Evolutionary conservation across 2,797 vertebrate species (phyloP), one percentile per base, ranked within the genome.

Genomic region (Yasuhikotakia modesta): DNA sequence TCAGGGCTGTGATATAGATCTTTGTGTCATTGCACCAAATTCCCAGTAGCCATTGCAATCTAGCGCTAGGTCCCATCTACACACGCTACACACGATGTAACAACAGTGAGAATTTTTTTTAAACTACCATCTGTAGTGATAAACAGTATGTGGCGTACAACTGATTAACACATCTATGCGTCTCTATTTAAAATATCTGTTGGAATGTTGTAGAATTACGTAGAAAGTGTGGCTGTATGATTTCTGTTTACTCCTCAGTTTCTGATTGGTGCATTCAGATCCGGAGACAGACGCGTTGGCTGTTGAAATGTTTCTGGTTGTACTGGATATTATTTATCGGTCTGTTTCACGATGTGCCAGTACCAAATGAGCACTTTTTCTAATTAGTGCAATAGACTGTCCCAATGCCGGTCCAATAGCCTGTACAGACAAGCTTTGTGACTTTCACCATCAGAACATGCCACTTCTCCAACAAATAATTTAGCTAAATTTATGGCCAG

Each of bases 291-390:
- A 63, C 66, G 8, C 39, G 45, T 61, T 70, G 30, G 35, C 22
- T 22, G 12, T 13, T n/a, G 27, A 70, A 61, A 5, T 22, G 22
- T 39, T 70, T 63, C 45, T 55, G 27, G 69, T 77, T 16, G 16
- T 46, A 50, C 27, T 77, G 55, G 30, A 69, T 19, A n/a, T 77
- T 70, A 70, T 77, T 77, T 57, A 70, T 77, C 55, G 70, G 43
- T 77, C 66, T 77, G 55, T 77, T 77, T 77, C 75, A 70, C 61
- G 17, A 17, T 63, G 32, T 70, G 66, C 75, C 22, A 61, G 61
- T 77, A 30, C 75, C 66, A 77, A 77, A 77, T 77, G 45, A 66
- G 60, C 66, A 77, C 75, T 77, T 45, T 77, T 69, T 77, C 75
- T 77, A 63, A 77, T 70, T 70, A 77, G 66, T 7, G 19, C 45